Evolutionary conservation across 2,888 invertebrate species (phyloP).

Genomic region (Torymus tubicola): DNA sequence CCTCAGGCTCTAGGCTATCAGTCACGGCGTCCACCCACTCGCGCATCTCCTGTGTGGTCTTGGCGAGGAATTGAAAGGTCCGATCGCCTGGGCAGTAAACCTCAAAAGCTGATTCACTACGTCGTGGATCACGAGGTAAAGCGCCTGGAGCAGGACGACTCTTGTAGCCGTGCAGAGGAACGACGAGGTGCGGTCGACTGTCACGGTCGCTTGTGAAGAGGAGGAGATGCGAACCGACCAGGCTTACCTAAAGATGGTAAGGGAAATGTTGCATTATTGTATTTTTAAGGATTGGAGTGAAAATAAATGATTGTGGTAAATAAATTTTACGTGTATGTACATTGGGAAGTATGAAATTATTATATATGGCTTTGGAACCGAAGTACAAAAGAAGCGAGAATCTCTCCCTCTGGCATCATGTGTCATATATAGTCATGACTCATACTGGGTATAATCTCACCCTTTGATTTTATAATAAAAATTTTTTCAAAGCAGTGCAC

Average conservation of each 20-base stretch:
- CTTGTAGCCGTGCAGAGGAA: constrained; percentile 69
- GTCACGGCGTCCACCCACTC: constrained; percentile 69
- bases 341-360: too few relatives aligned
- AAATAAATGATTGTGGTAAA: too few relatives aligned
- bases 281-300: too few relatives aligned
- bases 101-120: constrained; percentile 71
- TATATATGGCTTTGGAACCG: too few relatives aligned
- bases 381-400: too few relatives aligned
- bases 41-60: constrained; percentile 70
- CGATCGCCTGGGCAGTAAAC: constrained; percentile 70
- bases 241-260: constrained; percentile 58
- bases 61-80: constrained; percentile 71
- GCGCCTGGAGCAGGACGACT: constrained; percentile 69
- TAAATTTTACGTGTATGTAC: too few relatives aligned
- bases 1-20: constrained; percentile 14
- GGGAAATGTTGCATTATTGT: too few relatives aligned
- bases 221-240: constrained; percentile 70
- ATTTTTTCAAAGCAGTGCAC: too few relatives aligned
- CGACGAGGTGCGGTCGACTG: constrained; percentile 65
- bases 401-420: too few relatives aligned
- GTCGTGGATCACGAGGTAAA: constrained; percentile 65
- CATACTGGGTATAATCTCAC: too few relatives aligned
- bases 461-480: too few relatives aligned
- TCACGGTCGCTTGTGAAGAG: constrained; percentile 70
- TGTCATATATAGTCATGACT: too few relatives aligned